These are phyloP conservation scores for Sceloporus tristichus DNA, from an alignment of 2,113 vertebrate species.

Conservation along the genomic window DNA sequence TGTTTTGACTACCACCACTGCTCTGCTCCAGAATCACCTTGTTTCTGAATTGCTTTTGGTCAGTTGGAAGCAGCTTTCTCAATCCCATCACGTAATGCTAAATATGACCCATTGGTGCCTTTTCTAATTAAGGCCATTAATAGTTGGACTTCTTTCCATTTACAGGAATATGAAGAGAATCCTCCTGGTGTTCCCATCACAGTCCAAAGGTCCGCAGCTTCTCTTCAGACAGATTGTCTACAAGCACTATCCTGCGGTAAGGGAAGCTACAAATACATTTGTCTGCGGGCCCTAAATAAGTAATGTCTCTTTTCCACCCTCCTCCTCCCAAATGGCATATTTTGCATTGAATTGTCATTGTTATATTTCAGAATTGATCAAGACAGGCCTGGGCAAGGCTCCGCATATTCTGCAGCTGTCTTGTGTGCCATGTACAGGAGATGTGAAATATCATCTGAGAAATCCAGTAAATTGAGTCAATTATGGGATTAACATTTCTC, in stretches of 20 bases:
- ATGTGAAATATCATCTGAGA: slow-evolving; percentile 72
- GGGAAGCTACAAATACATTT: slow-evolving; percentile 62
- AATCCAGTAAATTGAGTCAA: slow-evolving; percentile 73
- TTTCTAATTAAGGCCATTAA: slow-evolving; percentile 72
- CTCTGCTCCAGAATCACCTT: not conserved
- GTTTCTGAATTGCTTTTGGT: slow-evolving; percentile 29
- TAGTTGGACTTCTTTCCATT: slow-evolving; percentile 62
- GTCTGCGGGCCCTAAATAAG: slow-evolving; percentile 62
- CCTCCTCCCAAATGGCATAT: slow-evolving; percentile 59
- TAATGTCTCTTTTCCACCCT: slow-evolving; percentile 55
- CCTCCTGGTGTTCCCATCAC: slow-evolving; percentile 35
- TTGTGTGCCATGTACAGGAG: slow-evolving; percentile 46
- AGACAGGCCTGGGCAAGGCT: slow-evolving; percentile 52
- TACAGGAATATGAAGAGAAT: slow-evolving; percentile 71
- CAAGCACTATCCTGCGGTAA: slow-evolving; percentile 54
- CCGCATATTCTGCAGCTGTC: slow-evolving; percentile 49
- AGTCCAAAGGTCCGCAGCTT: slow-evolving; percentile 50
- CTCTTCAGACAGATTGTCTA: slow-evolving; percentile 64
- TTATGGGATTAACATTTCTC: slow-evolving; percentile 73
- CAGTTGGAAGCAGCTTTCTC: slow-evolving; percentile 35
- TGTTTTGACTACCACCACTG: not conserved
- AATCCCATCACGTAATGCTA: slow-evolving; percentile 54
- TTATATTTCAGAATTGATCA: slow-evolving; percentile 45
- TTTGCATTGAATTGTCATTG: slow-evolving; percentile 57
- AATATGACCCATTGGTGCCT: slow-evolving; percentile 55